Evolutionary conservation across 2,888 invertebrate genomes (phyloP).

Genomic region (Hetaerina titia): DNA sequence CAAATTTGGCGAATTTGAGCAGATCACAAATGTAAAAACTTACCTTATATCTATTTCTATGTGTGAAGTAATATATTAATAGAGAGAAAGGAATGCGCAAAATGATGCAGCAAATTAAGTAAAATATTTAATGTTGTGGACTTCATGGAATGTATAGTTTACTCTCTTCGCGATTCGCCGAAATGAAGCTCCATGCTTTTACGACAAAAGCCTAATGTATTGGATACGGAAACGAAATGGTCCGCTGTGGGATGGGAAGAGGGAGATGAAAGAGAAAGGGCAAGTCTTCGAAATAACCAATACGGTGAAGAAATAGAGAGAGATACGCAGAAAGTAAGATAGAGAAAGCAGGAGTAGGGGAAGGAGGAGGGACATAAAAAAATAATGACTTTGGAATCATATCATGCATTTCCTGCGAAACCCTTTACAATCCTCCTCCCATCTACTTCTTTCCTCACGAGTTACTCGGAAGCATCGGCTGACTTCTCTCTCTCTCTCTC

Average conservation of each 20-base stretch:
- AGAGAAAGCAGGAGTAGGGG: neutral
- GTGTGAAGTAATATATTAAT: too few species aligned
- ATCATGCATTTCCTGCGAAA: neutral
- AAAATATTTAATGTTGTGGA: neutral
- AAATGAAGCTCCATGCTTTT: neutral
- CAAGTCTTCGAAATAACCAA: neutral
- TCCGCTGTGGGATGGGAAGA: neutral
- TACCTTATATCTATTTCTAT: too few species aligned
- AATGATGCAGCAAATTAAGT: neutral
- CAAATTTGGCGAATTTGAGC: too few species aligned
- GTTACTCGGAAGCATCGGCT: neutral
- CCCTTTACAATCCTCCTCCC: neutral
- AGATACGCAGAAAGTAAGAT: neutral
- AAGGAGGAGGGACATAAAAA: neutral
- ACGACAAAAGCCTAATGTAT: neutral
- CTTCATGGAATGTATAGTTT: neutral
- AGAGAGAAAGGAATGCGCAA: neutral
- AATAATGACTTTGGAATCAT: neutral
- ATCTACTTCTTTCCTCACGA: neutral
- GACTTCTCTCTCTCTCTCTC: neutral
- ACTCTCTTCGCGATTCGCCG: neutral
- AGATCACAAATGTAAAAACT: too few species aligned
- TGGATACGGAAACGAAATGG: neutral
- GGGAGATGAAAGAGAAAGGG: neutral
- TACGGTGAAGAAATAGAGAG: neutral